phyloP scores from a whole-genome alignment of 2,797 vertebrate genomes.

The Oreortyx pictus region DNA sequence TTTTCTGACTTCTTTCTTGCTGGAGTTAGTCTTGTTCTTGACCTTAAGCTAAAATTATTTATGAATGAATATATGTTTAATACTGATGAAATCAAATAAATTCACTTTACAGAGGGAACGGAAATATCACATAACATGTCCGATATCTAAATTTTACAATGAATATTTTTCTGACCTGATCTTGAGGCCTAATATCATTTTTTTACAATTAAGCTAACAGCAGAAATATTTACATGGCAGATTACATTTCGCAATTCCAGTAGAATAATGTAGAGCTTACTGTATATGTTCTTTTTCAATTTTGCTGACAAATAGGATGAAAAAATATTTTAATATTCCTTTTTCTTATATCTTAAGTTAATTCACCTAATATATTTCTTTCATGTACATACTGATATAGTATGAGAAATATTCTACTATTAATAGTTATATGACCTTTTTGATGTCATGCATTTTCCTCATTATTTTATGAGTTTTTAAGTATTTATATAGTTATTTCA shows the following conservation, averaged over 20 bases:
- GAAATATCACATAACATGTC: not conserved
- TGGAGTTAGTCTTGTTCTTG: not conserved
- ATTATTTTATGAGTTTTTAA: not conserved
- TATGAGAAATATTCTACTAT: not conserved
- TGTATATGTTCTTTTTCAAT: constrained; percentile 1
- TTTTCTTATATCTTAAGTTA: not conserved
- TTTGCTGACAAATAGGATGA: constrained; percentile 47
- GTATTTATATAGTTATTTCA: not conserved
- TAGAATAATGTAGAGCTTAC: constrained; percentile 28
- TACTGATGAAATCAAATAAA: not conserved
- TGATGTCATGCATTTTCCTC: not conserved
- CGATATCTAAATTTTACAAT: not conserved
- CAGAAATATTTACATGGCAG: constrained; percentile 42
- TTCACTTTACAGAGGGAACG: not conserved
- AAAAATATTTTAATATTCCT: not conserved
- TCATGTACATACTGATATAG: not conserved
- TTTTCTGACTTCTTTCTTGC: not conserved
- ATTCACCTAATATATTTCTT: not conserved
- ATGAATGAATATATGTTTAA: not conserved
- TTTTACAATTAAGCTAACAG: constrained; percentile 40
- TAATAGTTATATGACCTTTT: not conserved
- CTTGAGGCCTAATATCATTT: constrained; percentile 29
- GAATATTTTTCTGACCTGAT: constrained; percentile 25
- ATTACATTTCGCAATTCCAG: constrained; percentile 40
- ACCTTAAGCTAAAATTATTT: not conserved